Base-by-base conservation (phyloP, 2,113 vertebrate species). In the Malaclemys terrapin region DNA sequence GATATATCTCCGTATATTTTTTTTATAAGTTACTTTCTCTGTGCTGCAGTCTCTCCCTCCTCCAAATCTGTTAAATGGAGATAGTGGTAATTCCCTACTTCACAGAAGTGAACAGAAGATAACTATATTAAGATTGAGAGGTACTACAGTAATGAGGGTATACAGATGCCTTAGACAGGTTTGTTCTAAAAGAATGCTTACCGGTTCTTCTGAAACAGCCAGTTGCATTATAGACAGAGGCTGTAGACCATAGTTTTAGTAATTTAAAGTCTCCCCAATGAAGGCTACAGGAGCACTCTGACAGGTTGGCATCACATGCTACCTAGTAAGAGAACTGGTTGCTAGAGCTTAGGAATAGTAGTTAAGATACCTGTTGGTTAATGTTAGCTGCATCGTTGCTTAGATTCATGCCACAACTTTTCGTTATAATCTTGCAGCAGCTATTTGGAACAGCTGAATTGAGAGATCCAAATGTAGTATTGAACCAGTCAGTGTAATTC, bases 391-490 rank as follows among this genome's bases (percentile, higher is more conserved):
- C 8, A 25, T 89, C 9, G 85, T 85, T 50, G 8, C 29, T 89
- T 59, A 92, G 35, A 82, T 80, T 80, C 65, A 47, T 80, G 19
- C 93, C 84, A 84, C 91, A 95, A 42, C 47, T 91, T 69, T 54
- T 83, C 42, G 31, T 50, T 45, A 85, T 27, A 5, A 54, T 75
- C 88, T 72, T 90, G 75, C 94, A 97, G 54, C 97, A 97, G 84
- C 97, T 96, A 22, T 11, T 57, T 89, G 96, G 96, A 82, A 95
- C 90, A n/a, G 90, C 83, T 45, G 53, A 47, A 5, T 38, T 50
- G 38, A 29, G 35, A 24, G 86, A 16, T 27, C 65, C 82, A 69
- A 86, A 84, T 4, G 89, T 91, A 25, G 62, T 89, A 29, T 94
- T 95, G n/a, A 87, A 56, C 76, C 92, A 95, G 87, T 87, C 84